Conservation (phyloP, 2,888 invertebrate species). For the Neelides folsomi region DNA sequence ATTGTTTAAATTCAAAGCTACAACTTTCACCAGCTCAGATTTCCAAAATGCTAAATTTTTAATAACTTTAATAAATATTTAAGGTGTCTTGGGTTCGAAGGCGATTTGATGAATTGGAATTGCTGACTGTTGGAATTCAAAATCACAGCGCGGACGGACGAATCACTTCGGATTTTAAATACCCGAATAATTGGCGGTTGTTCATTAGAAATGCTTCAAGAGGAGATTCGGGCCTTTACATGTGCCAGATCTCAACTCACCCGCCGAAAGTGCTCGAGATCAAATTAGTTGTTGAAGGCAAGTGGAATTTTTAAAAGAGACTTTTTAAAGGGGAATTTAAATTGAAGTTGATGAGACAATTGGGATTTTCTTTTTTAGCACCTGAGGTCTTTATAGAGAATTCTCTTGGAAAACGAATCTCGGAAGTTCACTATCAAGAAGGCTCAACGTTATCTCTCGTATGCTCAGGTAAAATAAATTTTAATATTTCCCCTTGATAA, state of each 20-base stretch:
- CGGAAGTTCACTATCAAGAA: slow-evolving; percentile 54
- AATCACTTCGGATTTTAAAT: slow-evolving; percentile 42
- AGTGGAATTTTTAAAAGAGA: slow-evolving; percentile 13
- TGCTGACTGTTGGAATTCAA: slow-evolving; percentile 36
- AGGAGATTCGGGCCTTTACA: slow-evolving; percentile 44
- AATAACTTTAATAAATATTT: slow-evolving; percentile 13
- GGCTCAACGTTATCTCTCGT: slow-evolving; percentile 54
- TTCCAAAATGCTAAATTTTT: no score
- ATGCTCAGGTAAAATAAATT: slow-evolving; percentile 41
- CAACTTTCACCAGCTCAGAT: no score
- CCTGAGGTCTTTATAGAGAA: slow-evolving; percentile 57
- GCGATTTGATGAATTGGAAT: slow-evolving; percentile 35
- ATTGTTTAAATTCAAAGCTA: no score
- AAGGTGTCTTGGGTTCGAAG: slow-evolving; percentile 39
- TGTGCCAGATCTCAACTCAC: slow-evolving; percentile 45
- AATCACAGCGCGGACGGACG: slow-evolving; percentile 39
- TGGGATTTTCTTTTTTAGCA: slow-evolving; percentile 39
- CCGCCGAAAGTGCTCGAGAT: slow-evolving; percentile 44
- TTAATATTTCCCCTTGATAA: no score
- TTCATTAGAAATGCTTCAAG: slow-evolving; percentile 42
- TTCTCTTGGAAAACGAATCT: slow-evolving; percentile 50
- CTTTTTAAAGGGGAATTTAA: neutral
- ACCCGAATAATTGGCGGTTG: slow-evolving; percentile 46
- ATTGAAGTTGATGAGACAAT: neutral
- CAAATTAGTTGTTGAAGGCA: slow-evolving; percentile 43